phyloP scores from a whole-genome alignment of 1,140 invertebrate species.

The Euwallacea fornicatus region DNA sequence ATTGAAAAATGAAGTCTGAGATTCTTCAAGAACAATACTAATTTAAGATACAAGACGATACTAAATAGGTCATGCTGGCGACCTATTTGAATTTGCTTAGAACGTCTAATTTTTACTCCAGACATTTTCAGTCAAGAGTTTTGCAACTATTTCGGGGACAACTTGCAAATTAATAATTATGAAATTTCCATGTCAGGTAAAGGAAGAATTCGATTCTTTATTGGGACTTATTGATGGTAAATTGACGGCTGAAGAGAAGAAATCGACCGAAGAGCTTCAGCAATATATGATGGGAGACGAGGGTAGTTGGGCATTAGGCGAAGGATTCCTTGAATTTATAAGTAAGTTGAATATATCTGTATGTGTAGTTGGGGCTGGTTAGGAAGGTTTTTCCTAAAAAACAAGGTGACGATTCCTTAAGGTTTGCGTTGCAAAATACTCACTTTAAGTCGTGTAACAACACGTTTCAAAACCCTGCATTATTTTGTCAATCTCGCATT shows the following conservation, averaged over 20 bases:
- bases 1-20: no score
- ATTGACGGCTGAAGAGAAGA: conserved; percentile 68
- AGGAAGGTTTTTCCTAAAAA: no score
- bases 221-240: conserved; percentile 64
- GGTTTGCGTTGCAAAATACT: background rate
- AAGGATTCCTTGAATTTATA: conserved; percentile 82
- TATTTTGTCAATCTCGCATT: no score
- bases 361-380: no score
- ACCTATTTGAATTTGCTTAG: no score
- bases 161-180: conserved; percentile 11
- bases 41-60: no score
- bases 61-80: background rate
- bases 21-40: no score
- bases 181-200: conserved; percentile 54
- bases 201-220: conserved; percentile 66
- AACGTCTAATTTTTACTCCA: no score
- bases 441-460: background rate
- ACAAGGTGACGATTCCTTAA: no score
- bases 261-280: conserved; percentile 75
- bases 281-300: conserved; percentile 86
- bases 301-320: conserved; percentile 88
- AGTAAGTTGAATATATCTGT: conserved; percentile 56
- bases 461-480: no score
- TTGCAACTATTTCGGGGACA: background rate
- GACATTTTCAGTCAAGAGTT: background rate